These are phyloP conservation scores for Axis porcinus DNA, from an alignment of 2,113 vertebrate species.

Conservation along the genomic window DNA sequence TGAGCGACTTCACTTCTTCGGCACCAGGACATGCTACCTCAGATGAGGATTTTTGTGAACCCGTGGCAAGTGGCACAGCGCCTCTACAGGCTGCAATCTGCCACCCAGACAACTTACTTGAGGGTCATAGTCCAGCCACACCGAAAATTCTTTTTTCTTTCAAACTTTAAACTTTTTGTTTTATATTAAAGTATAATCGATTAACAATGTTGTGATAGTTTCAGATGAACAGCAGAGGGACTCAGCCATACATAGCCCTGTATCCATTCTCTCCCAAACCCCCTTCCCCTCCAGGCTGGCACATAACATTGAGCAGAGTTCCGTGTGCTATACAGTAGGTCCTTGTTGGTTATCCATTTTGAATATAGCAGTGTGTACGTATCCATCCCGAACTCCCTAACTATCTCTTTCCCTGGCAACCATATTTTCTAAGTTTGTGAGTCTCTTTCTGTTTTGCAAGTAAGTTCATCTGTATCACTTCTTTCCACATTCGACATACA, in stretches of 20 bases:
- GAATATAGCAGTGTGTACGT: neutral
- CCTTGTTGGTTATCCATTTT: neutral
- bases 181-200: neutral
- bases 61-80: accelerated
- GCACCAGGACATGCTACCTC: accelerated
- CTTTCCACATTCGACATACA: neutral
- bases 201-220: neutral
- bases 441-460: neutral
- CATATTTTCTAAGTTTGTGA: neutral
- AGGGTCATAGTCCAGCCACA: neutral
- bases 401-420: neutral
- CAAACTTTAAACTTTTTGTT: neutral
- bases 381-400: neutral
- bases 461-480: neutral
- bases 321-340: neutral
- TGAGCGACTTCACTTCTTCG: too few relatives aligned
- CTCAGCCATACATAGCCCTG: neutral
- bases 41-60: neutral
- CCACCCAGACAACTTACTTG: neutral
- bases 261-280: neutral
- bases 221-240: neutral
- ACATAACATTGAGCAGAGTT: neutral
- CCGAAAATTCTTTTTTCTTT: neutral
- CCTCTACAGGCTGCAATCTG: neutral
- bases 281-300: neutral